A percentile compares a stretch with the other conserved stretches of the same genome.
Evolutionary conservation across 2,888 invertebrate species (phyloP).

Genomic region (Diarsia brunnea): DNA sequence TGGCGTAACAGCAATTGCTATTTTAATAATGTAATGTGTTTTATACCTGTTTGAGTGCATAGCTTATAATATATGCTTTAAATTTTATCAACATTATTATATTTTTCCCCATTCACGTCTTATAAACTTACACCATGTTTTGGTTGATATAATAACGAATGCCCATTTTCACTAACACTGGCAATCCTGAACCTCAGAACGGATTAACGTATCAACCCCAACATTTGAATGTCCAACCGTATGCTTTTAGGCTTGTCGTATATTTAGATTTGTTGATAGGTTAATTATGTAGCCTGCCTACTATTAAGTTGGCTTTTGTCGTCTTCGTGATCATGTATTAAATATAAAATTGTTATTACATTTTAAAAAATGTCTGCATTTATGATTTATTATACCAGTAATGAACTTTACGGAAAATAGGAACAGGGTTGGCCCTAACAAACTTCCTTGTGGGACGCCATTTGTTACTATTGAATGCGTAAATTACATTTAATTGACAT

Average conservation of each 20-base stretch:
- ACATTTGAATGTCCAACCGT: neutral
- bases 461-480: neutral
- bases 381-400: neutral
- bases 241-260: too few species aligned
- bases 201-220: neutral
- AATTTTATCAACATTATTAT: neutral
- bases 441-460: neutral
- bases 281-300: neutral
- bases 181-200: too few species aligned
- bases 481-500: neutral
- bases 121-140: neutral
- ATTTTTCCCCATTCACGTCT: neutral
- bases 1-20: neutral
- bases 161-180: neutral
- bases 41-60: neutral
- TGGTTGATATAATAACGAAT: neutral
- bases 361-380: neutral
- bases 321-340: neutral
- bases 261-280: too few species aligned
- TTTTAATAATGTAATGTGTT: neutral
- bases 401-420: too few species aligned
- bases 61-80: neutral
- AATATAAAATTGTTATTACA: neutral
- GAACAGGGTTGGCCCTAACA: slow-evolving; percentile 5
- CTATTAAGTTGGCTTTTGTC: neutral